Evolutionary conservation across 2,888 invertebrate species (phyloP).

Genomic region (Drosophila rubida): DNA sequence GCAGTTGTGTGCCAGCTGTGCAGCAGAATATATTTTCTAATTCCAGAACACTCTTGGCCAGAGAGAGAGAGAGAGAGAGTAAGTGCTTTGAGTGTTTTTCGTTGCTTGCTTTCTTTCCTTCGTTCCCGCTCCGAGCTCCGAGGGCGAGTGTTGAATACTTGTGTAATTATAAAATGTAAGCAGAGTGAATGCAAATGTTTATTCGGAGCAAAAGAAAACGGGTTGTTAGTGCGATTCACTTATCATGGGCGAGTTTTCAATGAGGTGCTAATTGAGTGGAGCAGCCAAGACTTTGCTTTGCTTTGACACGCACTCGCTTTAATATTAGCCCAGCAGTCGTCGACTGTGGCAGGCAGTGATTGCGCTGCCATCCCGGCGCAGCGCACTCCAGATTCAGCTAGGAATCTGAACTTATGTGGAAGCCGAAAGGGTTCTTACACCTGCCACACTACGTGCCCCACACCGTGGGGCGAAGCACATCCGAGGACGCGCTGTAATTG

Average conservation of each 20-base stretch:
- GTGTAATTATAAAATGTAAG: slow-evolving; percentile 51
- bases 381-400: neutral
- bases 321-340: neutral
- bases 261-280: slow-evolving; percentile 17
- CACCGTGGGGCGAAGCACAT: slow-evolving; percentile 5
- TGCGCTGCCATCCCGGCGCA: neutral
- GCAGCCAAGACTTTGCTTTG: neutral
- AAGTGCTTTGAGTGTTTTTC: slow-evolving; percentile 3
- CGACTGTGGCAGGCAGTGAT: neutral
- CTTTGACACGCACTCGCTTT: neutral
- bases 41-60: slow-evolving; percentile 15
- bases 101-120: neutral
- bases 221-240: neutral
- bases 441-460: neutral
- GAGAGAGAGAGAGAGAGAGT: too few species aligned
- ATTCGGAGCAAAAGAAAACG: slow-evolving; percentile 7
- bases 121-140: neutral
- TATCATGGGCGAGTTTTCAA: neutral
- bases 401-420: slow-evolving; percentile 1
- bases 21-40: slow-evolving; percentile 3
- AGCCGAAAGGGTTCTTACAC: slow-evolving; percentile 1
- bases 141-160: slow-evolving; percentile 14
- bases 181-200: slow-evolving; percentile 28
- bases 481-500: slow-evolving; percentile 51
- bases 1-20: neutral